Evolutionary conservation across 2,113 vertebrate species (phyloP).

Genomic region (Aleadryas rufinucha): DNA sequence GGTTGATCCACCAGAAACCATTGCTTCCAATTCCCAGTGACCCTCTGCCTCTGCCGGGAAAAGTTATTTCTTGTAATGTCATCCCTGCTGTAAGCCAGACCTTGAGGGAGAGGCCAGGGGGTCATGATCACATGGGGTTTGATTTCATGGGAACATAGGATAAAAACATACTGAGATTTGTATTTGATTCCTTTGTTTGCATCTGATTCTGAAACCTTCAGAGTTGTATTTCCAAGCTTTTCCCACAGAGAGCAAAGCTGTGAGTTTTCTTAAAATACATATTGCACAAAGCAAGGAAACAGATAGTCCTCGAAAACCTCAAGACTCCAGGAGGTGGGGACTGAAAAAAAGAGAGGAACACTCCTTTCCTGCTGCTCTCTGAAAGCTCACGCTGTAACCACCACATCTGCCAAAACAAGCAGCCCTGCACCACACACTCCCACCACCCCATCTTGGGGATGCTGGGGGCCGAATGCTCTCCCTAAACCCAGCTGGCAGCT

Average conservation of each 20-base stretch:
- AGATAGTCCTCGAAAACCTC: not conserved
- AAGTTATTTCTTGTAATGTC: not conserved
- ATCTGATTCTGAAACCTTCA: not conserved
- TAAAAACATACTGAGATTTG: not conserved
- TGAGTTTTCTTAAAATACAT: not conserved
- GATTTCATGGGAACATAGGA: not conserved
- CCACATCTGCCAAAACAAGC: not conserved
- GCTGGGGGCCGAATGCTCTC: not conserved
- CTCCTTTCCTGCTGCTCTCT: not conserved
- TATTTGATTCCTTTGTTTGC: not conserved
- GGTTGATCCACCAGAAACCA: not conserved
- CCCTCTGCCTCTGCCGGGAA: not conserved
- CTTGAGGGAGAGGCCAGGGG: not conserved
- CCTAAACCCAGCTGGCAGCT: not conserved
- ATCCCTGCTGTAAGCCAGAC: not conserved
- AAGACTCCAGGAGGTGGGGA: not conserved
- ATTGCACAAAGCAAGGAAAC: not conserved
- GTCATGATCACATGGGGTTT: not conserved
- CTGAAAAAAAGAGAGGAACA: not conserved
- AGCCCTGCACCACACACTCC: not conserved
- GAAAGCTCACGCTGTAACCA: not conserved
- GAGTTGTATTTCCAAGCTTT: not conserved
- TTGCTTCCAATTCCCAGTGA: not conserved
- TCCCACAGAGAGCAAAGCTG: not conserved
- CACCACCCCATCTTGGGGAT: not conserved